Base-by-base conservation (phyloP, 1,140 invertebrate genomes). In the Magallana ariakensis region DNA sequence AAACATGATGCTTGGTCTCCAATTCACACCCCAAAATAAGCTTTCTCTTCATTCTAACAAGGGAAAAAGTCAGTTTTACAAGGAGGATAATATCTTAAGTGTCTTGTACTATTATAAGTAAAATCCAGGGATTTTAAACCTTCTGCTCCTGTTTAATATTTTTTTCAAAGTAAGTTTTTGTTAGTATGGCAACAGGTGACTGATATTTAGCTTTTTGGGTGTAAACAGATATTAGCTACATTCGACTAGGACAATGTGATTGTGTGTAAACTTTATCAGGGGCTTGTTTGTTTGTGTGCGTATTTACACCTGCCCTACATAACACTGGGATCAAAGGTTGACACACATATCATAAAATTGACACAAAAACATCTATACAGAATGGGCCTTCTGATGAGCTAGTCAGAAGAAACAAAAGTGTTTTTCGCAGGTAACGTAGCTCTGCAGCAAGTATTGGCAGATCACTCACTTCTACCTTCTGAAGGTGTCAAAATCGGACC, bases 331-430 rank as follows among this genome's bases (percentile, higher is more conserved):
- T 75, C 66, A 75, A 75, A 75, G 66, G 66, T 33, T 75, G 66
- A 75, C 66, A 75, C 66, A 75, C 66, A 75, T 70, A 75, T 75
- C 66, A 75, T 26, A 75, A 75, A 75, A 75, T 75, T 46, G 66
- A 75, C 66, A 75, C 66, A 75, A 75, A 75, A 75, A 75, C 66
- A 75, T 22, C 66, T 26, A 75, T 13, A 33, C 33, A 26, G 66
- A 75, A 75, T 13, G 22, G 66, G 22, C 22, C 33, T 11, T 75
- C 66, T 75, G 66, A 75, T 46, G 22, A 75, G 22, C 33, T 75
- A 75, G 66, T 19, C 66, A 75, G 26, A 75, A 75, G 66, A 75
- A 75, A 75, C 66, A 75, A 75, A 75, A 75, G 33, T 75, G 66
- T 75, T 75, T 19, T 26, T 75, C 19, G 22, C 66, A 75, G 66